A percentile compares a stretch with the other conserved stretches of the same genome.
Evolutionary conservation across 2,113 vertebrate species (phyloP).

Genomic region (Hemibagrus wyckioides): DNA sequence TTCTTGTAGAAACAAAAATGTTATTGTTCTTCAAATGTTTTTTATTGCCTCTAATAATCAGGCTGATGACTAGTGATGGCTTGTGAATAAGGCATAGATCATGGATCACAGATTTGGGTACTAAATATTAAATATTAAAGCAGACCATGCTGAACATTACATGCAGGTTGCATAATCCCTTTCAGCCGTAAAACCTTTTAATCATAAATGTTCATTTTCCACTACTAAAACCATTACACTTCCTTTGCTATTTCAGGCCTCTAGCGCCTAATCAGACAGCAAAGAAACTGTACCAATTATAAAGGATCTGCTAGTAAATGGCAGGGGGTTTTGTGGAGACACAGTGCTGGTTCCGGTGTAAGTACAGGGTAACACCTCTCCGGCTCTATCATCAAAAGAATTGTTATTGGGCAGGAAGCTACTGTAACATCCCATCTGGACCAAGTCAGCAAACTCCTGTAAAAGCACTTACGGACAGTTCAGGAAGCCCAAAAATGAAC

Average conservation of each 20-base stretch:
- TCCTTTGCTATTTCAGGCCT: not conserved
- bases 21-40: not conserved
- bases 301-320: not conserved
- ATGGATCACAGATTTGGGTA: not conserved
- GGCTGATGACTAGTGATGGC: not conserved
- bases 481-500: not conserved
- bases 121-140: not conserved
- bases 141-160: not conserved
- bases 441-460: not conserved
- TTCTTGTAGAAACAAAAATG: not conserved
- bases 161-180: not conserved
- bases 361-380: conserved; percentile 7
- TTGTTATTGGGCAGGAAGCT: conserved; percentile 11
- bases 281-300: not conserved
- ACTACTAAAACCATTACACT: not conserved
- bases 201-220: not conserved
- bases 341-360: not conserved
- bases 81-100: not conserved
- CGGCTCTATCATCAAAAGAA: conserved; percentile 19
- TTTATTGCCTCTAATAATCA: not conserved
- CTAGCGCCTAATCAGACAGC: not conserved
- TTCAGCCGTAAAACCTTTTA: not conserved
- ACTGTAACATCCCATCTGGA: not conserved
- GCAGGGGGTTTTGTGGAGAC: not conserved
- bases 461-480: not conserved